Conservation (phyloP, 2,113 vertebrate genomes). For the Procavia capensis region DNA sequence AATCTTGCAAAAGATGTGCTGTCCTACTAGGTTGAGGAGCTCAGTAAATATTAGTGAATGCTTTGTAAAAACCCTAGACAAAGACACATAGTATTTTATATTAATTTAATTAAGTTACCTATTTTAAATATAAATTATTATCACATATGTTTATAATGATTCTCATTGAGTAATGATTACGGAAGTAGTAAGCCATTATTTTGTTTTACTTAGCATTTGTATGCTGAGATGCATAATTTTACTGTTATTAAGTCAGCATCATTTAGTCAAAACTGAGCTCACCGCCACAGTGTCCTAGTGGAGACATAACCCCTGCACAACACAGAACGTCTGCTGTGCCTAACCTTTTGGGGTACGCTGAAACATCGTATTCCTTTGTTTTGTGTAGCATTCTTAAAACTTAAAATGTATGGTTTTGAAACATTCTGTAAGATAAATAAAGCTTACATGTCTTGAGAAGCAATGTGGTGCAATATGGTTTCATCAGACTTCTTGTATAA, state of each 20-base stretch:
- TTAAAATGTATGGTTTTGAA: conserved; percentile 35
- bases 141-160: conserved; percentile 15
- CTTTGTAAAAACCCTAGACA: not conserved
- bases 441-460: conserved; percentile 15
- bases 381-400: conserved; percentile 9
- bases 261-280: conserved; percentile 50
- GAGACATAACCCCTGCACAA: not conserved
- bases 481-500: not conserved
- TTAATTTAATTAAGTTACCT: conserved; percentile 27
- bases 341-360: not conserved
- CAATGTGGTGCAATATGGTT: not conserved
- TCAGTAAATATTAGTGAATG: conserved; percentile 27
- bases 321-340: conserved; percentile 37
- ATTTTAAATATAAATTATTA: conserved; percentile 27
- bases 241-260: conserved; percentile 33
- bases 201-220: conserved; percentile 10
- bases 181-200: conserved; percentile 10
- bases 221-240: conserved; percentile 35
- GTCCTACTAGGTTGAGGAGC: not conserved
- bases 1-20: not conserved
- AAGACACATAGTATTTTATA: not conserved
- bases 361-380: conserved; percentile 13
- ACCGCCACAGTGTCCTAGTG: not conserved
- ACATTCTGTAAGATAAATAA: conserved; percentile 9
- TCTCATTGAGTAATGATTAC: conserved; percentile 7